These are phyloP conservation scores for Papilio helenus DNA, from an alignment of 1,140 invertebrate genomes.

Conservation along the genomic window DNA sequence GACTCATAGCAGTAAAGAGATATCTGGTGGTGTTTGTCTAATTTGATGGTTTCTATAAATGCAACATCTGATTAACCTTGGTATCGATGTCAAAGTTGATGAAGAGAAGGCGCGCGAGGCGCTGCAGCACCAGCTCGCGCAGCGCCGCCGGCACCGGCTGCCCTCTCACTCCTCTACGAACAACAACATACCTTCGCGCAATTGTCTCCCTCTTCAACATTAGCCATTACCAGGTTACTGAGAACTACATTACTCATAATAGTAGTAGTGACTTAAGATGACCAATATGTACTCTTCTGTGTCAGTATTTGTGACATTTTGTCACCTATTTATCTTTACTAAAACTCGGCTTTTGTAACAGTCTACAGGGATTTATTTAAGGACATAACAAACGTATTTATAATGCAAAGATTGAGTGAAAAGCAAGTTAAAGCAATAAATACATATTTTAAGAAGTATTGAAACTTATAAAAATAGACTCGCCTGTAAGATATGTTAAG, in stretches of 20 bases:
- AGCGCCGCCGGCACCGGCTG: slow-evolving; percentile 88
- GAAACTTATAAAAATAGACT: slow-evolving; percentile 50
- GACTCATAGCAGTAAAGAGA: background rate
- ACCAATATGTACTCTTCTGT: background rate
- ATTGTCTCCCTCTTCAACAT: background rate
- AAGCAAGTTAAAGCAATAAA: background rate
- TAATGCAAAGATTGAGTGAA: too few relatives aligned
- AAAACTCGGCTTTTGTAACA: too few relatives aligned
- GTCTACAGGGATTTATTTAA: too few relatives aligned
- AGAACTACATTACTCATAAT: too few relatives aligned
- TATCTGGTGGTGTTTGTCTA: background rate
- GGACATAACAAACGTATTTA: too few relatives aligned
- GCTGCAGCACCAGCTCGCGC: slow-evolving; percentile 87
- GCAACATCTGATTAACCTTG: background rate
- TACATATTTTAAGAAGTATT: background rate
- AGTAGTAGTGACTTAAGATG: background rate
- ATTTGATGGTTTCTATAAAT: background rate
- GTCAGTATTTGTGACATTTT: background rate
- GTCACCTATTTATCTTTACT: too few relatives aligned
- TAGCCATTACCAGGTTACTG: background rate
- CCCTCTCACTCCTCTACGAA: slow-evolving; percentile 89
- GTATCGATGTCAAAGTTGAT: slow-evolving; percentile 85
- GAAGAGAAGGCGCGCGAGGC: slow-evolving; percentile 86
- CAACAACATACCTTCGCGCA: slow-evolving; percentile 51
- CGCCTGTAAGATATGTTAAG: slow-evolving; percentile 92